Evolutionary conservation across 2,113 vertebrate genomes (phyloP), one percentile per base, ranked within the genome.

Genomic region (Percopsis transmontana): DNA sequence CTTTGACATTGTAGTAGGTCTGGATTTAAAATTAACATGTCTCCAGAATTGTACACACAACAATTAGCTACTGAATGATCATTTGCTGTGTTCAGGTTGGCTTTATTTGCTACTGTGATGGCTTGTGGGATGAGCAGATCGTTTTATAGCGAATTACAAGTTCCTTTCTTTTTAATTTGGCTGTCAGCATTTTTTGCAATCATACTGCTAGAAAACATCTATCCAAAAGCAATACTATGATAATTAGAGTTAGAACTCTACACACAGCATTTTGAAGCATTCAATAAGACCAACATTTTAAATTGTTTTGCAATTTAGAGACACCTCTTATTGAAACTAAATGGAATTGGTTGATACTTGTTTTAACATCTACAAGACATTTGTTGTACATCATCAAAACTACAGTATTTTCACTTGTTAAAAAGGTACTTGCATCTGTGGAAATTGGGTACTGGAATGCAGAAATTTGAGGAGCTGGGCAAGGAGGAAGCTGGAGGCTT

Each of bases 51-150:
- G 58, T 78, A 70, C 58, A 66, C 65, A 70, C 63, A 62, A 70
- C 63, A 62, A 50, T 52, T 61, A 66, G 62, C 79, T 63, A 57
- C 67, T 81, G 81, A 85, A 85, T 83, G 74, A 52, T 85, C 70
- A 85, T 82, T 77, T 79, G 54, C 68, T 61, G 61, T 55, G 58
- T 64, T 57, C 39, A 39, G 57, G 27, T 33, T 74, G n/a, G 64
- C 52, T 78, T 70, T 84, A 51, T 56, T 54, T 73, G 63, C 40
- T 56, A 61, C 42, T 66, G n/a, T 65, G 69, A 59, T 63, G 45
- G 44, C 59, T 80, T 74, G 41, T 61, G 47, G 57, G 55, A 68
- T 45, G 61, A 66, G 66, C 39, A 67, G 68, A 77, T 53, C 62
- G 76, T 70, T 61, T 50, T 47, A 62, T 4, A 66, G 59, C 15